Evolutionary conservation across 2,888 invertebrate species (phyloP).

Genomic region (Adelognathus sp.): DNA sequence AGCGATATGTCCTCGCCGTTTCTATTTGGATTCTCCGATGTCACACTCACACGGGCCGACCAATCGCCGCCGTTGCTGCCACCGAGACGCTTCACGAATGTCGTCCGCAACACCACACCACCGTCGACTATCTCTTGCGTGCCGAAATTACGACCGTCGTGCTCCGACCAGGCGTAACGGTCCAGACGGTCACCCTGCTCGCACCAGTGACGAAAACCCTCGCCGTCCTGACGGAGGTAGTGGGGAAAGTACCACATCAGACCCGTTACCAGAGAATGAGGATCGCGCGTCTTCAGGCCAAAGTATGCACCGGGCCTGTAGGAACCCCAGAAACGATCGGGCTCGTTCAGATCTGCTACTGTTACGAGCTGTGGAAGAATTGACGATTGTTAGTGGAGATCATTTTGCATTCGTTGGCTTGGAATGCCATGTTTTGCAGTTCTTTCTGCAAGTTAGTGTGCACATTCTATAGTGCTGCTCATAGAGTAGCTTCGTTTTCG

Average conservation of each 20-base stretch:
- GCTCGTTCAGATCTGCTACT: constrained; percentile 87
- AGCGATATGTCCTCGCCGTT: constrained; percentile 84
- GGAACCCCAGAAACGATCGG: constrained; percentile 95
- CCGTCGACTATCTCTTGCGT: constrained; percentile 93
- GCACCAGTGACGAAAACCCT: constrained; percentile 94
- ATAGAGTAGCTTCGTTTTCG: too few species aligned
- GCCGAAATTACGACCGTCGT: constrained; percentile 96
- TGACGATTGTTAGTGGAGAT: not conserved
- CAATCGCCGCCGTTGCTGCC: constrained; percentile 95
- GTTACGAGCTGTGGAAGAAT: constrained; percentile 84
- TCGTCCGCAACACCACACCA: constrained; percentile 89
- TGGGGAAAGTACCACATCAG: constrained; percentile 97
- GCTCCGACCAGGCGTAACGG: constrained; percentile 93
- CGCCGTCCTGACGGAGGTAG: constrained; percentile 86
- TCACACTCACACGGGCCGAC: constrained; percentile 91
- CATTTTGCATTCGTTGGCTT: not conserved
- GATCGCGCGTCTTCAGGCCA: constrained; percentile 95
- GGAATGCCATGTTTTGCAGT: not conserved
- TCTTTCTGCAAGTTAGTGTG: not conserved
- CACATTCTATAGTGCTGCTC: too few species aligned
- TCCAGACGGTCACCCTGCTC: constrained; percentile 92
- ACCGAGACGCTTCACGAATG: constrained; percentile 92
- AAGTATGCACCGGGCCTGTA: constrained; percentile 95
- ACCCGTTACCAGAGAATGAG: constrained; percentile 94
- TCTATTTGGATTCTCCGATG: constrained; percentile 75